Evolutionary conservation across 2,888 invertebrate species (phyloP).

Genomic region (Branchellion lobata): DNA sequence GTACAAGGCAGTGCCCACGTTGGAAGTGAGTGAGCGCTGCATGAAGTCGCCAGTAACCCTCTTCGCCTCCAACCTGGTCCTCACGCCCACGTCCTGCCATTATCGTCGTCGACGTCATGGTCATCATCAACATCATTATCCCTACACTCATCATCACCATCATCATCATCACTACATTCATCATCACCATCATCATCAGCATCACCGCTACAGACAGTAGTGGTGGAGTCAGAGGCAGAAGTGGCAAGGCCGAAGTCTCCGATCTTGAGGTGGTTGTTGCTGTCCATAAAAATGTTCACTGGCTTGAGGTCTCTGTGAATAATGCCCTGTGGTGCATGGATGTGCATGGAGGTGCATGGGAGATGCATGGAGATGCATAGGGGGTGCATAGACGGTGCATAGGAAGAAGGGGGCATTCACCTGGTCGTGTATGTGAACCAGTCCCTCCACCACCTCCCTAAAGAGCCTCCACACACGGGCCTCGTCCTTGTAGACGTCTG

Average conservation of each 20-base stretch:
- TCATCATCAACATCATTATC: too few relatives aligned
- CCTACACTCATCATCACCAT: too few relatives aligned
- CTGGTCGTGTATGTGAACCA: constrained; percentile 88
- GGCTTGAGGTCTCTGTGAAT: constrained; percentile 65
- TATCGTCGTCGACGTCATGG: too few relatives aligned
- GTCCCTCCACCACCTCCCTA: constrained; percentile 86
- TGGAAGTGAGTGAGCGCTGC: constrained; percentile 68
- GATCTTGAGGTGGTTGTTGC: constrained; percentile 70
- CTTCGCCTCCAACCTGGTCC: not conserved
- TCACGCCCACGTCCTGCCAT: not conserved
- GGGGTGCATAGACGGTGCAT: too few relatives aligned
- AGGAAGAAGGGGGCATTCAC: constrained; percentile 65
- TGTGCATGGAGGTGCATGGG: too few relatives aligned
- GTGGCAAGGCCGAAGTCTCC: constrained; percentile 54
- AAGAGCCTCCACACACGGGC: constrained; percentile 87
- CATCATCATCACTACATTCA: not conserved
- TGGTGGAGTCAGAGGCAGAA: constrained; percentile 40
- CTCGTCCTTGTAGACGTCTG: constrained; percentile 76
- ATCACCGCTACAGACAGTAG: too few relatives aligned
- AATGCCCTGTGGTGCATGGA: constrained; percentile 64
- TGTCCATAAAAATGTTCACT: constrained; percentile 91
- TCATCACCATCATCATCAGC: too few relatives aligned
- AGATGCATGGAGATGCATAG: not conserved
- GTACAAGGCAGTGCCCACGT: constrained; percentile 91
- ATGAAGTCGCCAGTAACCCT: constrained; percentile 29